Percentiles rank a stretch among this genome's conserved stretches.
phyloP scores from a whole-genome alignment of 2,797 vertebrate species.

The Ispidina lecontei region DNA sequence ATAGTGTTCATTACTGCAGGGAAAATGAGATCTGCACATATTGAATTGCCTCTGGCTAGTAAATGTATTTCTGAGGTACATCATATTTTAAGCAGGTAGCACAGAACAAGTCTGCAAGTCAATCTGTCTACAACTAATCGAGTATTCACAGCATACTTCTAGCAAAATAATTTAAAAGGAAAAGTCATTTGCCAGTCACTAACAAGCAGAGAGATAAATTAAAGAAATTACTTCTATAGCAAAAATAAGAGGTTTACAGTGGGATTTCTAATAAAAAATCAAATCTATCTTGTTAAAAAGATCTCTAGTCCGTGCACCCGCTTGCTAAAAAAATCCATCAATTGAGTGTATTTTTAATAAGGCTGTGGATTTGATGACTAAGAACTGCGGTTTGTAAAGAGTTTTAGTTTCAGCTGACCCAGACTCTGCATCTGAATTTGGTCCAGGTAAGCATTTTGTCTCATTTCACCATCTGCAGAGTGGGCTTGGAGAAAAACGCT shows the following conservation, averaged over 20 bases:
- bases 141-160: conserved; percentile 32
- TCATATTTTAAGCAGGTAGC: conserved; percentile 60
- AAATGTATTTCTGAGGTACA: conserved; percentile 52
- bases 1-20: conserved; percentile 40
- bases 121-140: conserved; percentile 50
- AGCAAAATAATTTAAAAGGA: conserved; percentile 26
- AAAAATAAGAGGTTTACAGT: not conserved
- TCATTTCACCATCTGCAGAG: not conserved
- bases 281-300: not conserved
- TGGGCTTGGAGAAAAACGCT: not conserved
- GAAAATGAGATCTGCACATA: conserved; percentile 14
- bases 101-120: conserved; percentile 20
- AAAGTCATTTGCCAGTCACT: not conserved
- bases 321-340: not conserved
- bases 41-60: conserved; percentile 65
- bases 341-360: not conserved
- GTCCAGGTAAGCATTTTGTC: not conserved
- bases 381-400: not conserved
- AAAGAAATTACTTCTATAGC: not conserved
- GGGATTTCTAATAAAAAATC: not conserved
- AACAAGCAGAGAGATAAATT: not conserved
- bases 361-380: not conserved
- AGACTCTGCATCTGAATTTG: not conserved
- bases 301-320: not conserved
- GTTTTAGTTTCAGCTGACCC: not conserved